Base-by-base conservation (phyloP, 2,888 invertebrate species). In the Macrophya alboannulata region DNA sequence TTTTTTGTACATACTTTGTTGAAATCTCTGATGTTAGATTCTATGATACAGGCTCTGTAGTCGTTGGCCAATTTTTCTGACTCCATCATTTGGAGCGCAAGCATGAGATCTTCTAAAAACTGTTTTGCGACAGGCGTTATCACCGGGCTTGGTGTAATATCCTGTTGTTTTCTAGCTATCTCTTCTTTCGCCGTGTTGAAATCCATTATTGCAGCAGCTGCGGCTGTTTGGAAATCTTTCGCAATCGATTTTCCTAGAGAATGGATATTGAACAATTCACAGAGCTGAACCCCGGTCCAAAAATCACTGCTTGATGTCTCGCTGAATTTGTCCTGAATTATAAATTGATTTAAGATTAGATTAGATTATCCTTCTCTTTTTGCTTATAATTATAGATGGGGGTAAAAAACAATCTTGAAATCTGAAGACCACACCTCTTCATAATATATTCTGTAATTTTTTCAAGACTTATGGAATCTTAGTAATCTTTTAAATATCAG, bases 281-380 rank as follows among this genome's bases (percentile, higher is more conserved):
- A n/a, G 2, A 92, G 81, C 72, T 92, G 89, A 4, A 17, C 10
- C 0, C 92, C 92, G 0, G 87, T 89, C 93, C 92, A 93, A n/a
- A 86, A 88, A 0, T 87, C 81, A 68, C 92, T 92, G 55, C 87
- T 86, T 48, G 84, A 48, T 17, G 88, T 82, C 0, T 88, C 85
- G 10, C 43, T 85, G 2, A 83, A 82, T 17, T 85, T 59, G 55
- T 82, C 87, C 89, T 87, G 55, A 81, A 79, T 51, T 43, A 79
- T 77, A 43, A 76, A 85, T 84, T 45, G n/a, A 76, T 82, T 55
- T 10, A 12, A 25, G 12, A 55, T 55, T 55, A 55, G 55, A 55
- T 0, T 8, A 17, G 17, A 8, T n/a, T n/a, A n/a, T 55, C n/a
- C 8, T n/a, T 55, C 17, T n/a, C 5, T 55, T 55, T 17, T n/a